Percentiles rank a stretch among this genome's conserved stretches.
phyloP scores from a whole-genome alignment of 2,113 vertebrate species.

The Centropus bengalensis region DNA sequence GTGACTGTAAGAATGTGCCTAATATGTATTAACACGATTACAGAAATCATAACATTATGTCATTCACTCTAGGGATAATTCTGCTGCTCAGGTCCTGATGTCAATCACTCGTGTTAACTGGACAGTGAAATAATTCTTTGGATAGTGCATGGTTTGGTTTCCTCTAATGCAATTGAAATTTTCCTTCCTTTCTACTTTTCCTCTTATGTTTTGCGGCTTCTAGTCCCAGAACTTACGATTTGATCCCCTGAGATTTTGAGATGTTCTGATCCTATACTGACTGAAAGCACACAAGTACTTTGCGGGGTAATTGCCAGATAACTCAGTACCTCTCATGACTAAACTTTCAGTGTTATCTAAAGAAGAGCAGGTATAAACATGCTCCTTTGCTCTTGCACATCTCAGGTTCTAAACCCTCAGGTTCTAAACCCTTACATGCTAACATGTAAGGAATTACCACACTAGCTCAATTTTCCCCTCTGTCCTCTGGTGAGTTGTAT shows the following conservation, averaged over 20 bases:
- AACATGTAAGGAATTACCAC: neutral
- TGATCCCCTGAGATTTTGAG: neutral
- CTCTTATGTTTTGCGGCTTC: neutral
- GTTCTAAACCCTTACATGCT: neutral
- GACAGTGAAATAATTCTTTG: neutral
- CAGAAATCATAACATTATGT: neutral
- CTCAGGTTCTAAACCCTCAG: neutral
- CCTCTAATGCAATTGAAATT: neutral
- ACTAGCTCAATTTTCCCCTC: neutral
- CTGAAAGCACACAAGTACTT: neutral
- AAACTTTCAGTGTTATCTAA: neutral
- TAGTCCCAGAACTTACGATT: neutral
- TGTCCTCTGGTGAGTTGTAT: neutral
- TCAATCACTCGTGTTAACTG: neutral
- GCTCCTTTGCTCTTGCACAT: rapidly evolving
- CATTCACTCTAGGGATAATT: neutral
- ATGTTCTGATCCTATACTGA: neutral
- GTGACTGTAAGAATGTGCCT: neutral
- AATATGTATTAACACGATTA: neutral
- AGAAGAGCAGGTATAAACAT: neutral
- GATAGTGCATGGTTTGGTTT: neutral
- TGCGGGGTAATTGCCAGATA: neutral
- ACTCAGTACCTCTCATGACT: neutral
- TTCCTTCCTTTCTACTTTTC: too few relatives aligned
- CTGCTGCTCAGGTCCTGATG: neutral